These are phyloP conservation scores for Andrena praecox DNA, from an alignment of 2,888 invertebrate genomes.

Conservation along the genomic window DNA sequence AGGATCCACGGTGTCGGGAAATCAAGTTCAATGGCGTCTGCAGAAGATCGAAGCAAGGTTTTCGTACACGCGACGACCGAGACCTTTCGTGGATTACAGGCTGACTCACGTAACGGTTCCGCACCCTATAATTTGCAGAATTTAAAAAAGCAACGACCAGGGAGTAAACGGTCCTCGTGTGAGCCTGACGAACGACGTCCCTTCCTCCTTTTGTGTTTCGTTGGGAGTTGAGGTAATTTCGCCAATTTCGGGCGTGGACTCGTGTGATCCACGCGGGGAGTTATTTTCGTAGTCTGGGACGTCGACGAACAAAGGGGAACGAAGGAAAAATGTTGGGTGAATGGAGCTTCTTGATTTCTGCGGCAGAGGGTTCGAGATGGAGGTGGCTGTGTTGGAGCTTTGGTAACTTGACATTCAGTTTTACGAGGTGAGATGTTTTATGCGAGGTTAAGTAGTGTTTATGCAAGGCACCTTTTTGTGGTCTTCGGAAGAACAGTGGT, in stretches of 20 bases:
- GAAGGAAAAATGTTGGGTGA: too few relatives aligned
- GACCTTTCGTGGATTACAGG: conserved; percentile 8
- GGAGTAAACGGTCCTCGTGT: neutral
- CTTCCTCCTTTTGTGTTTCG: neutral
- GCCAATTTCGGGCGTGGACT: too few relatives aligned
- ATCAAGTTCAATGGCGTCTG: conserved; percentile 77
- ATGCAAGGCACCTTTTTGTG: neutral
- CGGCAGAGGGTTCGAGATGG: too few relatives aligned
- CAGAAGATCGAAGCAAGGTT: conserved; percentile 59
- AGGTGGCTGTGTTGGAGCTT: too few relatives aligned
- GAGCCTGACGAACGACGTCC: neutral
- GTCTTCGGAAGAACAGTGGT: neutral
- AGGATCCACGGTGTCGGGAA: conserved; percentile 63
- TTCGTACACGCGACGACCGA: conserved; percentile 24
- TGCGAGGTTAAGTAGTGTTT: neutral
- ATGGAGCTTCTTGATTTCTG: too few relatives aligned
- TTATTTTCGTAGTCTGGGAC: too few relatives aligned
- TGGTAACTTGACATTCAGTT: too few relatives aligned
- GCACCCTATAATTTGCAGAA: conserved; percentile 18
- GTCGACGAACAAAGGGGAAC: too few relatives aligned
- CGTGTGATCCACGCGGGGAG: too few relatives aligned
- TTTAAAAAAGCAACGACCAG: conserved; percentile 19
- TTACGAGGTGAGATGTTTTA: too few relatives aligned
- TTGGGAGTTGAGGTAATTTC: neutral
- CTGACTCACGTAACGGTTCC: conserved; percentile 1